These are phyloP conservation scores for Philhelius pedissequus DNA, from an alignment of 2,888 invertebrate species.

Conservation along the genomic window DNA sequence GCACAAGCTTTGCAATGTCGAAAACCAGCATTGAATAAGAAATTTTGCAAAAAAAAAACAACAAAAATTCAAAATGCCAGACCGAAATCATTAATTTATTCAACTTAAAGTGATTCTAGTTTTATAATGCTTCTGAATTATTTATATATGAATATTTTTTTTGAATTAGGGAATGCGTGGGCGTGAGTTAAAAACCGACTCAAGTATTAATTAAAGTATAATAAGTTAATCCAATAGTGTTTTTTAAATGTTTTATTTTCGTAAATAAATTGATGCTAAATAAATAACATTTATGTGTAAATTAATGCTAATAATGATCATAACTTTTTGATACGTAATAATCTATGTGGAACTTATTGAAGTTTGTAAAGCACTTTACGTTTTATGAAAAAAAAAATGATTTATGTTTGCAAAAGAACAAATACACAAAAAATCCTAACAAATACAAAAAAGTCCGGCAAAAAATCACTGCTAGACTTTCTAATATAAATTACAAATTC, in stretches of 20 bases:
- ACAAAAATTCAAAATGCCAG: too few relatives aligned
- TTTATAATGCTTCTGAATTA: too few relatives aligned
- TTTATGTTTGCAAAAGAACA: background rate
- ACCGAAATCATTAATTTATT: too few relatives aligned
- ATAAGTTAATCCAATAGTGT: background rate
- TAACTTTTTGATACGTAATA: too few relatives aligned
- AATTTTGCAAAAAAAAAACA: too few relatives aligned
- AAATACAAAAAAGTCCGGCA: background rate
- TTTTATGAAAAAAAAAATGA: background rate
- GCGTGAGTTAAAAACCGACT: background rate
- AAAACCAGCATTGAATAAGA: too few relatives aligned
- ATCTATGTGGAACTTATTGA: background rate
- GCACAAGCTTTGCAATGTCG: too few relatives aligned
- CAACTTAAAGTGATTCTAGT: too few relatives aligned
- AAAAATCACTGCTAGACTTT: background rate
- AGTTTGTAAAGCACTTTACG: background rate
- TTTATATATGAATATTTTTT: too few relatives aligned
- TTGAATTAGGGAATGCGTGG: too few relatives aligned
- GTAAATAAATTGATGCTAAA: conserved; percentile 10
- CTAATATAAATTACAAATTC: conserved; percentile 16
- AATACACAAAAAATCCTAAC: background rate
- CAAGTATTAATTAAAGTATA: background rate
- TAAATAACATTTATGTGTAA: conserved; percentile 26
- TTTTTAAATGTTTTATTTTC: background rate
- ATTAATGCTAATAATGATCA: conserved; percentile 28